Percentiles rank a stretch among this genome's conserved stretches.
Conservation (phyloP, 1,140 invertebrate genomes). For the Hetaerina americana region DNA sequence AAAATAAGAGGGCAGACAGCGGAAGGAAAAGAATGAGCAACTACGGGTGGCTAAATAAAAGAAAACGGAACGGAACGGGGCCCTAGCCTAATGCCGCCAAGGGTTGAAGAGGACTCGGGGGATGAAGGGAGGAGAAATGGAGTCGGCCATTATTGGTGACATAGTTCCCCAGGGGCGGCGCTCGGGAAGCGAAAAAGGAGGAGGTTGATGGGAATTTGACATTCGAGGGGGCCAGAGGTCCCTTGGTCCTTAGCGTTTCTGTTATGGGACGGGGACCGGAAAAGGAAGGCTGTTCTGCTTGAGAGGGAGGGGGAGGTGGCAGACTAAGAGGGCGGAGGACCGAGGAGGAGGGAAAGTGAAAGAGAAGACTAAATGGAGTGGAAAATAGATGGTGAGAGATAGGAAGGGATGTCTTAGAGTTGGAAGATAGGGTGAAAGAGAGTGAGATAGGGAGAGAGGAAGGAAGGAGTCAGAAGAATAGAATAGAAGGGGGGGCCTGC, state of each 20-base stretch:
- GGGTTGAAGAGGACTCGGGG: too few relatives aligned
- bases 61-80: too few relatives aligned
- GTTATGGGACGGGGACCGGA: neutral
- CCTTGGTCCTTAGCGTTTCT: neutral
- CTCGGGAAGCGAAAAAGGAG: neutral
- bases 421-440: too few relatives aligned
- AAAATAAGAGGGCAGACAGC: too few relatives aligned
- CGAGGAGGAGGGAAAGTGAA: too few relatives aligned
- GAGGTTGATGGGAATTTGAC: neutral
- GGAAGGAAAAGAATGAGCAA: too few relatives aligned
- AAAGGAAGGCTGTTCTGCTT: neutral
- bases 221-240: neutral
- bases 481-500: neutral
- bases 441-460: neutral
- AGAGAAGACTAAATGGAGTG: neutral
- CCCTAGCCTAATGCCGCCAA: too few relatives aligned
- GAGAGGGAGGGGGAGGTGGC: too few relatives aligned
- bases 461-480: neutral
- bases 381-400: neutral
- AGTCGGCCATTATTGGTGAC: neutral
- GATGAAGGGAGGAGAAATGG: too few relatives aligned
- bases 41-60: too few relatives aligned
- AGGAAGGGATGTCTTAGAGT: too few relatives aligned
- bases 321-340: too few relatives aligned
- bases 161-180: neutral